These are phyloP conservation scores for Hippopotamyrus pictus DNA, from an alignment of 2,797 vertebrate genomes.

Conservation along the genomic window DNA sequence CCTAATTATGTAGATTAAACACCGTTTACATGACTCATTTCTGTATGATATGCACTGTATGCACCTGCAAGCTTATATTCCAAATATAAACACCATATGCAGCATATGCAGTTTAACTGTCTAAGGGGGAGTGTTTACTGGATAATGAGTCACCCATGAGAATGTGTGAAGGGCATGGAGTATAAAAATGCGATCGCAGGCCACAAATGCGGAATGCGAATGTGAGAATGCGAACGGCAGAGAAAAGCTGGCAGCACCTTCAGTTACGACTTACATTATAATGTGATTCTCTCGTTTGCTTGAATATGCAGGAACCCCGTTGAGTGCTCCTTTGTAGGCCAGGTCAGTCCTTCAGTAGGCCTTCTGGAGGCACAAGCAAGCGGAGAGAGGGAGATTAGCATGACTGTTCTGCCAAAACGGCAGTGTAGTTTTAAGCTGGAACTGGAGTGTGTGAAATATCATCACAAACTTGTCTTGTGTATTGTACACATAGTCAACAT, in stretches of 20 bases:
- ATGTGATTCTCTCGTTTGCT: not conserved
- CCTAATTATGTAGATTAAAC: constrained; percentile 6
- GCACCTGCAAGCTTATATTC: not conserved
- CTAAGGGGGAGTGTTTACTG: not conserved
- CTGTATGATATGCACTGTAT: not conserved
- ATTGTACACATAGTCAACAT: not conserved
- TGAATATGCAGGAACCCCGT: not conserved
- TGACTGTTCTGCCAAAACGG: not conserved
- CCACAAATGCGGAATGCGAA: not conserved
- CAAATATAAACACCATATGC: not conserved
- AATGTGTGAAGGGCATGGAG: not conserved
- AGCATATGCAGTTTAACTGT: not conserved
- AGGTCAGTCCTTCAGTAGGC: not conserved
- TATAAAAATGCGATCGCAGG: not conserved
- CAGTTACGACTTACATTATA: not conserved
- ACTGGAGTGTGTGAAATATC: not conserved
- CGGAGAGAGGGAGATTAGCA: not conserved
- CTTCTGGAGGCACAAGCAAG: not conserved
- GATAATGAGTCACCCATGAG: not conserved
- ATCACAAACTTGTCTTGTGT: not conserved
- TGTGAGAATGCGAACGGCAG: not conserved
- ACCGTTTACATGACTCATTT: not conserved
- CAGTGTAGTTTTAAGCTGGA: not conserved
- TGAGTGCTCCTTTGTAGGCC: not conserved
- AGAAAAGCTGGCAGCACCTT: not conserved